Conservation (phyloP, 2,113 vertebrate genomes). For the Leucosticte australis region DNA sequence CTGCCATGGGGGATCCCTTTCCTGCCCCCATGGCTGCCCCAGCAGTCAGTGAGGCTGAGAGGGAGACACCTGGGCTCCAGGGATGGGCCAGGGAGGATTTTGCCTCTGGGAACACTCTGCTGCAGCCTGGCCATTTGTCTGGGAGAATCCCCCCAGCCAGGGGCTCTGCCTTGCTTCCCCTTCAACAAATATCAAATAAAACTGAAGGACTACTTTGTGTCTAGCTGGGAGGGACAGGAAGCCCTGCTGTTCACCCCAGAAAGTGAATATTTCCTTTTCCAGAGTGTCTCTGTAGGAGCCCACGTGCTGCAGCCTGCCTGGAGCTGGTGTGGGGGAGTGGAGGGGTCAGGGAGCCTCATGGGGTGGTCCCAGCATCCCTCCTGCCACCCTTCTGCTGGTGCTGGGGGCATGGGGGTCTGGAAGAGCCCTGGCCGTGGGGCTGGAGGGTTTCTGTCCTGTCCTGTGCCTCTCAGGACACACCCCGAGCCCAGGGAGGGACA, state of each 20-base stretch:
- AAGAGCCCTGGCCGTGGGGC: accelerated
- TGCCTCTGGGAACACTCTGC: neutral
- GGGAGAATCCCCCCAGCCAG: no score
- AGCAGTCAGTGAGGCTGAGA: neutral
- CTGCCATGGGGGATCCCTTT: no score
- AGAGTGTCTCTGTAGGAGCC: neutral
- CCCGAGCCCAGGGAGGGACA: neutral
- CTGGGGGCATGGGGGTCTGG: accelerated
- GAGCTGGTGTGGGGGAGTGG: neutral
- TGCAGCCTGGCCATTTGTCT: neutral
- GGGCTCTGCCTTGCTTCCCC: neutral
- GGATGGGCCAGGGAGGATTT: neutral
- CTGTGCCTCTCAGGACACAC: neutral
- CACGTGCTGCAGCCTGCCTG: neutral
- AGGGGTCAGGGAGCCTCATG: accelerated
- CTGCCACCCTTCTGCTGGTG: neutral
- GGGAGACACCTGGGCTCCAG: neutral
- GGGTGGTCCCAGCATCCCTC: neutral
- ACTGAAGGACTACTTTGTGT: neutral
- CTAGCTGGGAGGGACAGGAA: neutral
- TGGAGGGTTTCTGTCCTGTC: neutral
- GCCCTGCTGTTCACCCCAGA: neutral
- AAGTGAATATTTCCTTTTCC: neutral
- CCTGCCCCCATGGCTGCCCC: no score
- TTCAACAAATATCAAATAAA: neutral